Conservation (phyloP, 2,888 invertebrate genomes). For the Lasioglossum pauxillum region DNA sequence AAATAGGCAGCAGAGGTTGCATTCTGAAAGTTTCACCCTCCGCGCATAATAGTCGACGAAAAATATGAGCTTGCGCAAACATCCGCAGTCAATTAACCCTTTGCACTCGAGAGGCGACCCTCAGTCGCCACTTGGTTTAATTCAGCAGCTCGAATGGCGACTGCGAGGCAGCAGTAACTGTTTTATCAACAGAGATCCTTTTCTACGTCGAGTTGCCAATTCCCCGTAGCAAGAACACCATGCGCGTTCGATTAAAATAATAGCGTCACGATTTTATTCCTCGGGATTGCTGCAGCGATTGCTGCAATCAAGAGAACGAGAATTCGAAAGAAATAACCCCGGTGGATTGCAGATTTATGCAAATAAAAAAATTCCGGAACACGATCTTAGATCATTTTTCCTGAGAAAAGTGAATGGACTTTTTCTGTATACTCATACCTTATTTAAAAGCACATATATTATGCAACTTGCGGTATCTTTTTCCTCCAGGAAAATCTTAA, state of each 20-base stretch:
- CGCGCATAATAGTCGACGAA: neutral
- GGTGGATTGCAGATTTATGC: neutral
- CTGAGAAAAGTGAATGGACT: neutral
- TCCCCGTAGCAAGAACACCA: neutral
- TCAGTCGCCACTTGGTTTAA: constrained; percentile 5
- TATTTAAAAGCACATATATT: neutral
- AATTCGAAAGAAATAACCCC: neutral
- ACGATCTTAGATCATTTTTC: neutral
- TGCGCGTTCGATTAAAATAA: neutral
- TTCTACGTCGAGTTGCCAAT: neutral
- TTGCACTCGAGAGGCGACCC: constrained; percentile 16
- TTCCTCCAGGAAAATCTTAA: neutral
- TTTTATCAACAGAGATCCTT: constrained; percentile 3
- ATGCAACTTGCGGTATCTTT: neutral
- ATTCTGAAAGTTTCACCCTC: neutral
- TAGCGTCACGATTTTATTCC: neutral
- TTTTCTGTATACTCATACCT: neutral
- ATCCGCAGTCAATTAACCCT: constrained; percentile 19
- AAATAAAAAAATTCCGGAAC: neutral
- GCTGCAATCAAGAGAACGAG: neutral
- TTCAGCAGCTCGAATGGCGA: neutral
- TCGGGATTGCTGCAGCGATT: neutral
- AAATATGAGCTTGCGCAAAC: constrained; percentile 6
- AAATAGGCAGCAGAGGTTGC: neutral
- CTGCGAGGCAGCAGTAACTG: neutral